A percentile compares a stretch with the other conserved stretches of the same genome.
phyloP scores from a whole-genome alignment of 2,113 vertebrate genomes.

The Bucco capensis region DNA sequence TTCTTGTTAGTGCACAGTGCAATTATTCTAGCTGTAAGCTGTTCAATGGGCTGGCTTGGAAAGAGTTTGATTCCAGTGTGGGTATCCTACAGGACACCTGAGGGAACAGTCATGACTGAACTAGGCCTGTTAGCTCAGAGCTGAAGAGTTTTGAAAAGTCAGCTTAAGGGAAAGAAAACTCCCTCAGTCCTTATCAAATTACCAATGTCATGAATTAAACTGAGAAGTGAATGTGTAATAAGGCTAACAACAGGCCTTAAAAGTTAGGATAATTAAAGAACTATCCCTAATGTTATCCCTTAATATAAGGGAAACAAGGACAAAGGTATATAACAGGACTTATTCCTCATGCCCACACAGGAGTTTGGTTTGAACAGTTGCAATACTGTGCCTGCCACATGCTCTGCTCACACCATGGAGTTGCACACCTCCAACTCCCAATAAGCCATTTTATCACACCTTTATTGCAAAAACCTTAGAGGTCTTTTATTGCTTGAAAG shows the following conservation, averaged over 20 bases:
- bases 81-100: neutral
- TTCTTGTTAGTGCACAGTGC: neutral
- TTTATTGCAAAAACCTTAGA: neutral
- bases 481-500: neutral
- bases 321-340: neutral
- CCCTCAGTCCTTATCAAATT: neutral
- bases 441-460: neutral
- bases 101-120: fast-evolving
- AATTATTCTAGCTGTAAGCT: neutral
- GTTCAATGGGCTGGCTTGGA: neutral
- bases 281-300: neutral
- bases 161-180: neutral
- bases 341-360: neutral
- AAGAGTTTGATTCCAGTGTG: neutral
- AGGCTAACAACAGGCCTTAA: neutral
- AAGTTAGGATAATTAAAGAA: neutral
- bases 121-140: neutral
- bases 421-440: neutral
- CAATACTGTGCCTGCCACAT: neutral
- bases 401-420: neutral
- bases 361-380: neutral
- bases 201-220: neutral
- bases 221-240: neutral
- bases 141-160: neutral
- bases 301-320: neutral